Percentiles rank a stretch among this genome's conserved stretches.
Evolutionary conservation across 2,797 vertebrate species (phyloP).

Genomic region (Phoebastria nigripes): DNA sequence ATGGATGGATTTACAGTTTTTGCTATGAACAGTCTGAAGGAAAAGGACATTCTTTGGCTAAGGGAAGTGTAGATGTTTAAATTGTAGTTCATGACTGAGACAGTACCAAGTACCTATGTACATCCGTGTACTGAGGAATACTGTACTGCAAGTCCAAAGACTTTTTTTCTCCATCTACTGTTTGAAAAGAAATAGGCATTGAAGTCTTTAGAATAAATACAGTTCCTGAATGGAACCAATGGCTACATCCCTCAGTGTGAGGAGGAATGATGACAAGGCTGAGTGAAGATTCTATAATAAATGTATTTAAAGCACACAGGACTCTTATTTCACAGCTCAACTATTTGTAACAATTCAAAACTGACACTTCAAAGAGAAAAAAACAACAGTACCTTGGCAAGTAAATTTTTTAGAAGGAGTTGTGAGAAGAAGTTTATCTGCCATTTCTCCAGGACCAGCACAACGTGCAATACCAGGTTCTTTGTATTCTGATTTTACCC

Average conservation of each 20-base stretch:
- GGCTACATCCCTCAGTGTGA: not conserved
- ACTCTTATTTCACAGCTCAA: not conserved
- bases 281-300: not conserved
- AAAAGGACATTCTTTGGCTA: not conserved
- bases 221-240: not conserved
- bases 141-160: not conserved
- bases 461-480: constrained; percentile 97
- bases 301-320: not conserved
- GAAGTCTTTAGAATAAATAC: not conserved
- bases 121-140: not conserved
- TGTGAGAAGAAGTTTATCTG: constrained; percentile 94
- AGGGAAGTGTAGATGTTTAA: not conserved
- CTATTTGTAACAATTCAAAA: not conserved
- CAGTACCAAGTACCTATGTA: not conserved
- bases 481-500: constrained; percentile 98
- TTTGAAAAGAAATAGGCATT: not conserved
- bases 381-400: constrained; percentile 85
- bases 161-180: not conserved
- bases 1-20: not conserved
- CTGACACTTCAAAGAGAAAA: not conserved
- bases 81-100: not conserved
- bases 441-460: constrained; percentile 93
- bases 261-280: not conserved
- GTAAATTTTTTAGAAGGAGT: constrained; percentile 97
- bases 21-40: not conserved